Evolutionary conservation across 2,113 vertebrate genomes (phyloP).

Genomic region (Anser cygnoides): DNA sequence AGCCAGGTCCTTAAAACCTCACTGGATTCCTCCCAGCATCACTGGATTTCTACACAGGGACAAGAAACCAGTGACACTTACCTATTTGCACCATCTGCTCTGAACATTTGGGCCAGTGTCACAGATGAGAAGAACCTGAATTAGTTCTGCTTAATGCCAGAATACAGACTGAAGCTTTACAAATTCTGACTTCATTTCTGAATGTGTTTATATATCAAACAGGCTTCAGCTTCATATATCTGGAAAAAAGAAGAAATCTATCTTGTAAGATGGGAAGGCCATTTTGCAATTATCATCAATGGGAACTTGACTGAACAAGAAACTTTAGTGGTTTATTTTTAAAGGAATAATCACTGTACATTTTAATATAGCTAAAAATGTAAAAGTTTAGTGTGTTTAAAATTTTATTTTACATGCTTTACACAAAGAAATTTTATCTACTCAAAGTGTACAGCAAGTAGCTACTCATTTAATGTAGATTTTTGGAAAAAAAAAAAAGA

Average conservation of each 20-base stretch:
- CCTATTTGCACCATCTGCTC: neutral
- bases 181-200: neutral
- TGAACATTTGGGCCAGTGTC: neutral
- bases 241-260: neutral
- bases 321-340: neutral
- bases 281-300: neutral
- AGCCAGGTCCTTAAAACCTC: neutral
- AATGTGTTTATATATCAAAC: neutral
- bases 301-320: neutral
- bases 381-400: neutral
- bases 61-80: neutral
- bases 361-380: neutral
- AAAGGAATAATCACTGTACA: neutral
- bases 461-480: neutral
- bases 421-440: neutral
- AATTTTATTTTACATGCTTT: neutral
- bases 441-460: neutral
- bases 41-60: neutral
- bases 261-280: neutral
- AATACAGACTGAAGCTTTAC: neutral
- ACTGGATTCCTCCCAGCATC: neutral
- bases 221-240: neutral
- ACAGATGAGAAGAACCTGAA: neutral
- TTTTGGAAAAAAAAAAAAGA: neutral
- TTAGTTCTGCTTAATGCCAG: neutral